A percentile compares a stretch with the other conserved stretches of the same genome.
Evolutionary conservation across 2,888 invertebrate species (phyloP).

Genomic region (Melieria omissa): DNA sequence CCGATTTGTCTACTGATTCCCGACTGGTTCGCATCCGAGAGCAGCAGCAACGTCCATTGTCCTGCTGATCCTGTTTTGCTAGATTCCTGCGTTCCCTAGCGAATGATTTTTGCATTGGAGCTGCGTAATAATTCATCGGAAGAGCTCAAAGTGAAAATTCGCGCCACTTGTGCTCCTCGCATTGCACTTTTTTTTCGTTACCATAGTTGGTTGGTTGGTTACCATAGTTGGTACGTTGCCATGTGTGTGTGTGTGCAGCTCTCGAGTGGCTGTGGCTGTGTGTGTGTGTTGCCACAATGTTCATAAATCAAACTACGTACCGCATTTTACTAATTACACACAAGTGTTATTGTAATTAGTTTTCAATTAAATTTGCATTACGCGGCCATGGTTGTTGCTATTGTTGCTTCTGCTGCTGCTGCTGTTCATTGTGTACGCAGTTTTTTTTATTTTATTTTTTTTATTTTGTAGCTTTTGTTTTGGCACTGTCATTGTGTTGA

Average conservation of each 20-base stretch:
- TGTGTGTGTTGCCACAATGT: not conserved
- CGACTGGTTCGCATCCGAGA: too few species aligned
- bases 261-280: not conserved
- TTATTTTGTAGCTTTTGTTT: not conserved
- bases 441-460: not conserved
- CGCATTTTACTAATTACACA: constrained; percentile 29
- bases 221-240: too few species aligned
- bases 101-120: too few species aligned
- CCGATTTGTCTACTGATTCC: too few species aligned
- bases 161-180: too few species aligned
- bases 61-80: too few species aligned
- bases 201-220: too few species aligned
- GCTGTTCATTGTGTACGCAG: not conserved
- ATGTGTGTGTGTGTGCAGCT: not conserved
- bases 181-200: too few species aligned
- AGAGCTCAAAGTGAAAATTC: too few species aligned
- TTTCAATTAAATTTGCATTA: constrained; percentile 39
- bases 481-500: not conserved
- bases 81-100: too few species aligned
- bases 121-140: too few species aligned
- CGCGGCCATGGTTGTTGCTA: not conserved
- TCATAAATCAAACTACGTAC: constrained; percentile 24
- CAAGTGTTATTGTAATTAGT: constrained; percentile 38
- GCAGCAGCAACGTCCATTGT: too few species aligned
- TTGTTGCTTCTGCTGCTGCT: not conserved